phyloP scores from a whole-genome alignment of 2,888 invertebrate species.

The Saturnia japonica region DNA sequence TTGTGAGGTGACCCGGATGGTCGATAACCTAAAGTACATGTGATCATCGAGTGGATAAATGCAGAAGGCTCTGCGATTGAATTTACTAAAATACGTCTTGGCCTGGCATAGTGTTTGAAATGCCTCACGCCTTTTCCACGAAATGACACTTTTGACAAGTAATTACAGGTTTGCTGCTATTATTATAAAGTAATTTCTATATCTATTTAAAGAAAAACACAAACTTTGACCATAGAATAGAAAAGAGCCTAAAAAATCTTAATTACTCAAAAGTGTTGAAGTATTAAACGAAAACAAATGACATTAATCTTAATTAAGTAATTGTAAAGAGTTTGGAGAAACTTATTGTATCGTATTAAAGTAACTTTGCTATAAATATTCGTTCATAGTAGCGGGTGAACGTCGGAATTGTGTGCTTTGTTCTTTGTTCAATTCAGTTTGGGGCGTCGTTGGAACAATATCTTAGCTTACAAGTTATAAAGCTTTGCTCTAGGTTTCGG shows the following conservation, averaged over 20 bases:
- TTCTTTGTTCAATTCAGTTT: slow-evolving; percentile 40
- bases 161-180: neutral
- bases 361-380: slow-evolving; percentile 29
- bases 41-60: neutral
- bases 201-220: neutral
- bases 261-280: neutral
- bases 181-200: neutral
- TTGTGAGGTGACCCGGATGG: no score
- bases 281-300: slow-evolving; percentile 4
- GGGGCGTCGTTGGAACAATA: slow-evolving; percentile 36
- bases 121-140: no score
- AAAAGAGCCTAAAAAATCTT: neutral
- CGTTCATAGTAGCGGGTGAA: slow-evolving; percentile 32
- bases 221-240: neutral
- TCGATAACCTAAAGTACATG: no score
- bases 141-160: neutral
- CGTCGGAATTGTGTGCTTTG: slow-evolving; percentile 35
- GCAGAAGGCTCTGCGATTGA: no score
- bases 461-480: slow-evolving; percentile 21
- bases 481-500: slow-evolving; percentile 47
- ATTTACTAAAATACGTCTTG: no score
- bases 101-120: no score
- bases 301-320: slow-evolving; percentile 3
- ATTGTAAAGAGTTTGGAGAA: slow-evolving; percentile 1
- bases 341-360: neutral